Evolutionary conservation across 2,888 invertebrate genomes (phyloP).

Genomic region (Luffia ferchaultella): DNA sequence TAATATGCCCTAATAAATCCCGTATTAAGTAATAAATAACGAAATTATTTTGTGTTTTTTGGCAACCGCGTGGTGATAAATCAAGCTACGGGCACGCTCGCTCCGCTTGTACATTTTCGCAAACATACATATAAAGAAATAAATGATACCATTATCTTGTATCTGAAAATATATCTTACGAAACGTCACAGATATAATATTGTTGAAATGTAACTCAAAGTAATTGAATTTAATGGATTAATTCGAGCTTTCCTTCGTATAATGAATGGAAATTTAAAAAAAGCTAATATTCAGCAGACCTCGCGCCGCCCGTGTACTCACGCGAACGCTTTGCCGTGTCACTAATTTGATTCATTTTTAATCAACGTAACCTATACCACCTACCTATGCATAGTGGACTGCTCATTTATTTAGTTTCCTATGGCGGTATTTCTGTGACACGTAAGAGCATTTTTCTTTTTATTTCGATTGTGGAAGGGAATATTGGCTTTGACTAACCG

Average conservation of each 20-base stretch:
- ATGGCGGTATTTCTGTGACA: no score
- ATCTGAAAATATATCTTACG: no score
- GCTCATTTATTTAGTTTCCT: no score
- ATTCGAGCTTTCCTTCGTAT: neutral
- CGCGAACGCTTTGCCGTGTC: neutral
- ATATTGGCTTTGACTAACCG: no score
- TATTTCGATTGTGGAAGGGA: no score
- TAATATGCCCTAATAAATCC: constrained; percentile 26
- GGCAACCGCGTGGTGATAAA: constrained; percentile 1
- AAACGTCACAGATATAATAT: no score
- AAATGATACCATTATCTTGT: no score
- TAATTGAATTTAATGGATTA: no score
- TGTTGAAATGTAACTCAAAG: no score
- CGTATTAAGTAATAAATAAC: constrained; percentile 18
- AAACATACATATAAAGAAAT: neutral
- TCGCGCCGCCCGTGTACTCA: neutral
- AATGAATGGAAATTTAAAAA: neutral
- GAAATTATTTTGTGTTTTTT: constrained; percentile 7
- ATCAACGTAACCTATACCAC: no score
- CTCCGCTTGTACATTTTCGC: neutral
- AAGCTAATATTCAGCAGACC: neutral
- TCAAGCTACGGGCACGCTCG: neutral
- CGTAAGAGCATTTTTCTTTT: no score
- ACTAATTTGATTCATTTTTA: neutral
- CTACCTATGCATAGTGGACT: no score